Evolutionary conservation across 2,797 vertebrate genomes (phyloP).

Genomic region (Urocyon cinereoargenteus): DNA sequence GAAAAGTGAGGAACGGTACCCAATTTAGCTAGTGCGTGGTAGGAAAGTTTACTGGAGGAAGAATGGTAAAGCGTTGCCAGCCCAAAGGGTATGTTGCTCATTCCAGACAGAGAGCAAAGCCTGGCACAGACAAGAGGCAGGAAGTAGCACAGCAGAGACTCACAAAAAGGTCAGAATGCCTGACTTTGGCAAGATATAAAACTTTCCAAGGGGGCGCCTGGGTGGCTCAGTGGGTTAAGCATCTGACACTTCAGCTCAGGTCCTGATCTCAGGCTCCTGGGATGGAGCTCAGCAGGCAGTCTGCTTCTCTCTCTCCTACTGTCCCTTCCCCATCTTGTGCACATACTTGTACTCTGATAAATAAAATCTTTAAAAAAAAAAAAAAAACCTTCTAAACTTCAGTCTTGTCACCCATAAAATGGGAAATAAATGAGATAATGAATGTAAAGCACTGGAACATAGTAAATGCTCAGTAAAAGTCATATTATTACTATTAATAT

Average conservation of each 20-base stretch:
- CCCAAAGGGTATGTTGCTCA: background rate
- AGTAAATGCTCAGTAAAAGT: background rate
- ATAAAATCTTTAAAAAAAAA: background rate
- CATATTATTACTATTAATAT: background rate
- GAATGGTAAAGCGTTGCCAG: background rate
- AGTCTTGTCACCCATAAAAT: background rate
- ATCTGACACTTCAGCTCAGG: background rate
- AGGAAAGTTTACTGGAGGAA: background rate
- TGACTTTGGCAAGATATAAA: background rate
- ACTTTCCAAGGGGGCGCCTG: background rate
- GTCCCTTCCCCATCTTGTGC: background rate
- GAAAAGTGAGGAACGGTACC: background rate
- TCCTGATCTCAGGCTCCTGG: background rate
- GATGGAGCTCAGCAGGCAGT: background rate
- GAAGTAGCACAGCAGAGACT: accelerated
- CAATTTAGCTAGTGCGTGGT: background rate
- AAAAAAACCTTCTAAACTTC: background rate
- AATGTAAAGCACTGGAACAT: background rate
- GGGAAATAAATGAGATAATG: background rate
- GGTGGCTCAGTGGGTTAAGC: background rate
- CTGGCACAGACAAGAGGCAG: background rate
- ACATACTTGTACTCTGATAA: background rate
- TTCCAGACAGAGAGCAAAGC: background rate
- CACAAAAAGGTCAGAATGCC: background rate
- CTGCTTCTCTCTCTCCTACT: background rate